Conservation (phyloP, 1,140 invertebrate genomes). For the Cotesia typhae region DNA sequence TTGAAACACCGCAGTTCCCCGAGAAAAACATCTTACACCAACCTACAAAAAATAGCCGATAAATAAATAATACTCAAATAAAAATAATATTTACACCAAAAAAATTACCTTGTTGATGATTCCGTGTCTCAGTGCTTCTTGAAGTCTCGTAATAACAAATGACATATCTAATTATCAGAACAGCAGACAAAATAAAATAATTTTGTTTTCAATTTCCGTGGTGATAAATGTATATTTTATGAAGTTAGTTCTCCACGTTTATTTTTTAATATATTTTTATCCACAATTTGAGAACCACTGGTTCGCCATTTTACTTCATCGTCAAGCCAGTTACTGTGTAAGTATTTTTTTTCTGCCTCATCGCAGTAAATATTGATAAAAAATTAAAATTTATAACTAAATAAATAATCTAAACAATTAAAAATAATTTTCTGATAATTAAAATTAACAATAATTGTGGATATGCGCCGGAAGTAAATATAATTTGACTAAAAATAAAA, state of each 20-base stretch:
- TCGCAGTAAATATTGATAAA: background rate
- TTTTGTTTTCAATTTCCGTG: background rate
- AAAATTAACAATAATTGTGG: too few species aligned
- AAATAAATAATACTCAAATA: background rate
- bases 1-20: conserved; percentile 28
- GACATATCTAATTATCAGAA: conserved; percentile 37
- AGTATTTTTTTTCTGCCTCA: background rate
- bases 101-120: conserved; percentile 41
- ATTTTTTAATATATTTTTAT: background rate
- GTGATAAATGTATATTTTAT: background rate
- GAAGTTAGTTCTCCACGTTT: background rate
- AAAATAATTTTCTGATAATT: too few species aligned
- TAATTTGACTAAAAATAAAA: background rate
- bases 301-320: background rate
- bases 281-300: background rate
- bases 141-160: conserved; percentile 38
- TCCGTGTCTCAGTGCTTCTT: conserved; percentile 28
- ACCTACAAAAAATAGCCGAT: conserved; percentile 44
- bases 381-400: too few species aligned
- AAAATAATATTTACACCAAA: conserved; percentile 8
- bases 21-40: conserved; percentile 44
- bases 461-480: background rate
- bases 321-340: background rate
- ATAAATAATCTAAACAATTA: too few species aligned
- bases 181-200: conserved; percentile 4